These are phyloP conservation scores for Gallinago nigripennis DNA, from an alignment of 2,797 vertebrate species.

Conservation along the genomic window DNA sequence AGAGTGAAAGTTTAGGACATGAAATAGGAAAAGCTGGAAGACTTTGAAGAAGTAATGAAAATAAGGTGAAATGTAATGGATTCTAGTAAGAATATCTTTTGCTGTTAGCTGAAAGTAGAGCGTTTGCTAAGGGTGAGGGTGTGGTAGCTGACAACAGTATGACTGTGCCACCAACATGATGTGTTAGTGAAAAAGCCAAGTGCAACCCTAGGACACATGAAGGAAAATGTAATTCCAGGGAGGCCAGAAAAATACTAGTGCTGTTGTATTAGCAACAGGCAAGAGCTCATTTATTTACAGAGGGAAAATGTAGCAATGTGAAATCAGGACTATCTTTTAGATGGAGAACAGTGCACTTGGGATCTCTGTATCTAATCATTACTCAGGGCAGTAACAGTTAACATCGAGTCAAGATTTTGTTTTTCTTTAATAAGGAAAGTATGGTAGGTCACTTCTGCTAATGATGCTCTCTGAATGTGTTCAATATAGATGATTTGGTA, in stretches of 20 bases:
- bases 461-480: background rate
- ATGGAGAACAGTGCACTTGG: background rate
- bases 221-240: background rate
- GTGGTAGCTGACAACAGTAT: background rate
- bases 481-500: background rate
- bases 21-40: background rate
- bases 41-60: background rate
- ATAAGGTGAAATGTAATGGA: background rate
- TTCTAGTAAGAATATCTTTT: background rate
- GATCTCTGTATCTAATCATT: background rate
- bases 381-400: conserved; percentile 1
- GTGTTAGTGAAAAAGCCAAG: background rate
- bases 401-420: background rate
- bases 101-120: background rate
- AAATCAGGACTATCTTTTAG: background rate
- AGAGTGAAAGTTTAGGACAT: background rate
- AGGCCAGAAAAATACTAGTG: background rate
- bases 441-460: background rate
- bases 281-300: background rate
- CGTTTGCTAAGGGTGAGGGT: rapidly evolving
- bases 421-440: background rate
- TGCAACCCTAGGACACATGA: background rate
- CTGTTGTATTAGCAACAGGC: background rate
- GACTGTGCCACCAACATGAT: rapidly evolving
- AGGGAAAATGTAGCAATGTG: background rate